Evolutionary conservation across 92 coral and sea anemone species (phyloP).

Genomic region (Hydrozoanthus gracilis): DNA sequence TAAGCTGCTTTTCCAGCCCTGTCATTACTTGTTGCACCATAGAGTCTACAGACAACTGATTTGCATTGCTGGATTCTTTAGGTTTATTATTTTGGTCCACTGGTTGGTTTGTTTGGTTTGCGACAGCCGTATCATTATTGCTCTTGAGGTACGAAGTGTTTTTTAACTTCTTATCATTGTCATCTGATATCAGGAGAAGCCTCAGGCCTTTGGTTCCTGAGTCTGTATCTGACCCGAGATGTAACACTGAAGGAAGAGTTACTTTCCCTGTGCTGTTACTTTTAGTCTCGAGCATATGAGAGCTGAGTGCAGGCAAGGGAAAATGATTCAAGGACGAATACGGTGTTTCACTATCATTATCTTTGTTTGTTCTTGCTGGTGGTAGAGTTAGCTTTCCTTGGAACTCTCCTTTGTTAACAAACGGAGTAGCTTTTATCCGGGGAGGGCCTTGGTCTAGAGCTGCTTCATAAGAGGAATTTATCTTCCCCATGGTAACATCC

Average conservation of each 20-base stretch:
- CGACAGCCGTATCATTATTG: not conserved
- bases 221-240: slow-evolving; percentile 6
- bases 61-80: not conserved
- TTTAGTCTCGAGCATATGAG: slow-evolving; percentile 1
- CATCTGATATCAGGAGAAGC: slow-evolving; percentile 21
- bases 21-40: slow-evolving; percentile 24
- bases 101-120: not conserved
- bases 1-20: slow-evolving; percentile 15
- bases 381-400: slow-evolving; percentile 19
- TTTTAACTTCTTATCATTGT: slow-evolving; percentile 9
- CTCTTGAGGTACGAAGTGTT: not conserved
- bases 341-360: not conserved
- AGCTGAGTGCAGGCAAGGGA: not conserved
- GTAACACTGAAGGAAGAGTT: slow-evolving; percentile 10
- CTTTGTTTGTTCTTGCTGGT: not conserved
- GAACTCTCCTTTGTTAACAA: not conserved
- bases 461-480: slow-evolving; percentile 27
- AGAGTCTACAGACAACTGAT: not conserved
- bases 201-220: slow-evolving; percentile 32
- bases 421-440: not conserved
- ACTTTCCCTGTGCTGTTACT: slow-evolving; percentile 23
- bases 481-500: slow-evolving; percentile 32
- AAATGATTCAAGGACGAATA: not conserved
- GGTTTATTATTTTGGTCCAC: not conserved
- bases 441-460: not conserved